Evolutionary conservation across 2,113 vertebrate species (phyloP).

Genomic region (Hypomesus transpacificus): DNA sequence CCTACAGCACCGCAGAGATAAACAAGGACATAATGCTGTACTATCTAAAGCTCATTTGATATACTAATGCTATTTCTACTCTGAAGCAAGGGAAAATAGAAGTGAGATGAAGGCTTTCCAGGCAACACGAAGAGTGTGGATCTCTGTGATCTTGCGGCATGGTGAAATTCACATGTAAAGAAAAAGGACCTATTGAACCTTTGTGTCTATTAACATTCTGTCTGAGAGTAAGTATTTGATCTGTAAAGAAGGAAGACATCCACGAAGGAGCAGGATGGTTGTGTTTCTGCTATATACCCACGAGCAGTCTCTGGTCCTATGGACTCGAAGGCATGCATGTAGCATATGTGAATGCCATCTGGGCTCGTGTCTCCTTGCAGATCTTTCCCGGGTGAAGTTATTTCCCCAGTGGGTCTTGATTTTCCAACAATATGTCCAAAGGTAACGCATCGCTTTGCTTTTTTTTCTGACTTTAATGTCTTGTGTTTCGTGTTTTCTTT

Average conservation of each 20-base stretch:
- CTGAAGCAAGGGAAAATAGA: background rate
- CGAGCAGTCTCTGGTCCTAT: constrained; percentile 26
- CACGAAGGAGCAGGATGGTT: background rate
- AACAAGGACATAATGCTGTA: background rate
- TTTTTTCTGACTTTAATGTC: constrained; percentile 27
- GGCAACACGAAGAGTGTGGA: no score
- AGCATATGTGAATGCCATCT: constrained; percentile 60
- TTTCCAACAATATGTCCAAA: constrained; percentile 58
- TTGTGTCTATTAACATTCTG: no score
- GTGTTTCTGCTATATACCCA: constrained; percentile 13
- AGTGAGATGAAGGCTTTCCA: no score
- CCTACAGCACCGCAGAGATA: background rate
- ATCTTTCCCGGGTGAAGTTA: constrained; percentile 50
- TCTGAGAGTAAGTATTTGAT: background rate
- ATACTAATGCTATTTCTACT: constrained; percentile 7
- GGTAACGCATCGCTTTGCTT: constrained; percentile 23
- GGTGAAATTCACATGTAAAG: no score
- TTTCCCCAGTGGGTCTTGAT: constrained; percentile 52
- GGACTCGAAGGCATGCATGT: constrained; percentile 44
- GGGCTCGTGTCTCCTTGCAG: constrained; percentile 44
- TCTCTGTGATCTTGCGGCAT: no score
- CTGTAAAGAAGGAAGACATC: background rate
- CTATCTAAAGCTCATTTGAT: background rate
- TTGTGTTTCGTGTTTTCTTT: constrained; percentile 44
- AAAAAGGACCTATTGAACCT: no score